Conservation (phyloP, 2,113 vertebrate genomes). For the Cynopterus brachyotis region DNA sequence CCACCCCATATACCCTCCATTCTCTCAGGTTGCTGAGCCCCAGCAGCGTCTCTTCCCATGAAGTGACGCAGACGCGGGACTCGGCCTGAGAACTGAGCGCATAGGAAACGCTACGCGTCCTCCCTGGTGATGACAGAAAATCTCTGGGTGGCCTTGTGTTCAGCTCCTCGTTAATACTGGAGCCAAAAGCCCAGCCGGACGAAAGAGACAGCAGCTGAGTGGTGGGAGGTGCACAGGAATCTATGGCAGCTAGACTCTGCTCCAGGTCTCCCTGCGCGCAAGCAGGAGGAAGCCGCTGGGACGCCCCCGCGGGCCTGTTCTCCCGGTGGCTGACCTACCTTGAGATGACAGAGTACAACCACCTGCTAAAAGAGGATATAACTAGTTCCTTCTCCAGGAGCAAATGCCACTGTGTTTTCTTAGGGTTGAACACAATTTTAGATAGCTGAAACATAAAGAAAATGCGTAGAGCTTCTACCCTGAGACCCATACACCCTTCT, state of each 20-base stretch:
- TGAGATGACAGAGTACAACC: fast-evolving
- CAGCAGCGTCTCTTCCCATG: fast-evolving
- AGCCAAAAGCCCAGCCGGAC: not conserved
- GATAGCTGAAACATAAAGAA: not conserved
- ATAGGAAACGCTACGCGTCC: not conserved
- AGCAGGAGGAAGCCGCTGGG: not conserved
- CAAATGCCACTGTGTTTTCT: not conserved
- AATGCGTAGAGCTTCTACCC: not conserved
- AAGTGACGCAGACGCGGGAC: fast-evolving
- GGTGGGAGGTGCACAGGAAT: not conserved
- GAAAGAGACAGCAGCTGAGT: not conserved
- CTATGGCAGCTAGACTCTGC: fast-evolving
- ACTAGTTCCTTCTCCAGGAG: not conserved
- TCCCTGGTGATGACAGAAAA: not conserved
- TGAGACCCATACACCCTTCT: not conserved
- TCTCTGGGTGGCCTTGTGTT: not conserved
- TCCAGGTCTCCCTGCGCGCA: fast-evolving
- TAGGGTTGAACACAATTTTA: not conserved
- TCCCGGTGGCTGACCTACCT: not conserved
- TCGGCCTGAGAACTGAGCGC: fast-evolving
- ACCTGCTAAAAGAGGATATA: fast-evolving
- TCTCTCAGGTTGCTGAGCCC: not conserved
- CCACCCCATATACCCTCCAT: fast-evolving
- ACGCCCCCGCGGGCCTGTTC: fast-evolving
- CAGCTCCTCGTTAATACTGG: not conserved